phyloP scores from a whole-genome alignment of 2,113 vertebrate genomes.

The Daphoenositta chrysoptera region DNA sequence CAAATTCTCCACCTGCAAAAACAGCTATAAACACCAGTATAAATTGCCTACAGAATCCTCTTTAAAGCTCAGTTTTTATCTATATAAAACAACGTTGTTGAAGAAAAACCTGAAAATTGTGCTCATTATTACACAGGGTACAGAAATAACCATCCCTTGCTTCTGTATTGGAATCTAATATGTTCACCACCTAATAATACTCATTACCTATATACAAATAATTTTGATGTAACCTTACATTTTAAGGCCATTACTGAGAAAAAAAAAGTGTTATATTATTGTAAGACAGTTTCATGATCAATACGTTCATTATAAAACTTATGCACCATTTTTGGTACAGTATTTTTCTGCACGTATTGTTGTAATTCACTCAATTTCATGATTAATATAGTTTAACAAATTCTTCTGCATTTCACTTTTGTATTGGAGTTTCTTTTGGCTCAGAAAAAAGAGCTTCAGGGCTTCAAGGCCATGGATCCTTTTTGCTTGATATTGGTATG shows the following conservation, averaged over 20 bases:
- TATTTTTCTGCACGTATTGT: not conserved
- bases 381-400: not conserved
- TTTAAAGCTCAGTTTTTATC: slow-evolving; percentile 4
- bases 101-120: not conserved
- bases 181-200: not conserved
- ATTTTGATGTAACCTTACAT: not conserved
- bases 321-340: not conserved
- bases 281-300: not conserved
- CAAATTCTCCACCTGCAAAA: not conserved
- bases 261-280: not conserved
- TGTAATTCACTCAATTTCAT: not conserved
- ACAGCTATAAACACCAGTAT: not conserved
- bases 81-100: not conserved
- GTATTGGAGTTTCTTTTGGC: not conserved
- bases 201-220: slow-evolving; percentile 1
- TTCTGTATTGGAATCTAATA: not conserved
- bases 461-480: not conserved
- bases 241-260: not conserved
- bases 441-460: not conserved
- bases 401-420: not conserved
- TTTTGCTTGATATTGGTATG: not conserved
- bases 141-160: not conserved
- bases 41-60: not conserved
- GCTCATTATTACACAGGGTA: not conserved
- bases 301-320: not conserved